phyloP scores from a whole-genome alignment of 2,797 vertebrate genomes.

The Typhlichthys eigenmanni region DNA sequence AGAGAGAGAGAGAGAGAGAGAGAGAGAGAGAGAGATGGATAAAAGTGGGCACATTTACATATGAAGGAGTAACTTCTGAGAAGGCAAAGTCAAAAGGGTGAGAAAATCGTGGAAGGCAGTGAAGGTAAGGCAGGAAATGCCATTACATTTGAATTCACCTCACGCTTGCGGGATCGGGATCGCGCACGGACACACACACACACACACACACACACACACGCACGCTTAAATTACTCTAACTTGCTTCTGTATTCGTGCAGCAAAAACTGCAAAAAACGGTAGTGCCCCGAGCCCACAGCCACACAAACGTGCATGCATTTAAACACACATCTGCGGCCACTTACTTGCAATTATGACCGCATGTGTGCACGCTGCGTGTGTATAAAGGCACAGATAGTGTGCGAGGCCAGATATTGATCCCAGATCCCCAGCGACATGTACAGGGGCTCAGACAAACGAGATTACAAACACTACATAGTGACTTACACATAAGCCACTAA shows the following conservation, averaged over 20 bases:
- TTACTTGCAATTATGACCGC: background rate
- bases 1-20: no score
- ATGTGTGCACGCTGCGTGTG: slow-evolving; percentile 7
- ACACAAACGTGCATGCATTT: background rate
- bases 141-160: background rate
- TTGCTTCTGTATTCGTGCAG: no score
- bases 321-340: slow-evolving; percentile 2
- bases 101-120: background rate
- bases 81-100: background rate
- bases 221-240: no score
- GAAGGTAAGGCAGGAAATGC: background rate
- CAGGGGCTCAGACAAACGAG: slow-evolving; percentile 65
- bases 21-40: background rate
- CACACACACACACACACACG: background rate
- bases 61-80: background rate
- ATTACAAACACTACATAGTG: slow-evolving; percentile 62
- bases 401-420: slow-evolving; percentile 67
- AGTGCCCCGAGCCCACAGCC: no score
- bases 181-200: no score
- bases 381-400: background rate
- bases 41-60: background rate
- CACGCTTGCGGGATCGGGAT: background rate
- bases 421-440: slow-evolving; percentile 51
- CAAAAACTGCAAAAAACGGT: no score
- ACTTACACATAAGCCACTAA: slow-evolving; percentile 53